Base-by-base conservation (phyloP, 92 coral and sea anemone genomes). In the Epizoanthus illoricatus region DNA sequence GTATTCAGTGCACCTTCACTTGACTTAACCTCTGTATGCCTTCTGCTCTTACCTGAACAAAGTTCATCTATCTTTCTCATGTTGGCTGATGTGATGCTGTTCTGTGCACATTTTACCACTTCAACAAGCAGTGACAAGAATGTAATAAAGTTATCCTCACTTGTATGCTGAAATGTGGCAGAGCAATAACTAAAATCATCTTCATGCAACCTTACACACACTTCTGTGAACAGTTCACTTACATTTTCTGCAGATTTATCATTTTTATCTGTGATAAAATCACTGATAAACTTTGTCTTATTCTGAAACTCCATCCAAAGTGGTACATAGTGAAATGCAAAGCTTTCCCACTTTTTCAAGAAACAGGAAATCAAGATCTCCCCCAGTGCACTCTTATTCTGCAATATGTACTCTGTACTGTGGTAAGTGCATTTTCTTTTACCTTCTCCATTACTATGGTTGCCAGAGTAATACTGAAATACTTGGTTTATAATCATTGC, bases 401-500 rank as follows among this genome's bases (percentile, higher is more conserved):
- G 10, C 15, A 20, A 7, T 9, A 12, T 61, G 4, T 63, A 42
- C 15, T 9, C 19, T 62, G 71, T 4, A n/a, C 21, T 33, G 13
- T 23, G 71, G 42, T 62, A 78, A 64, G 4, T 42, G 49, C 82
- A 62, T 7, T n/a, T 21, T 6, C 39, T 19, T 45, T 24, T 36
- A 20, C 6, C 60, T 19, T 76, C 15, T 0, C 5, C 0, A 13
- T 19, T 5, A n/a, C 24, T 39, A 59, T 8, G 10, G 43, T 75
- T 71, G 59, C 69, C 71, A 55, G 58, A 49, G 71, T 65, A 75
- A 73, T 45, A 40, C 19, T 40, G 45, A 11, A 83, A 12, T 49
- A 91, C 63, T 24, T 90, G 82, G 19, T 62, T 74, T 24, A 91
- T 20, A 65, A 88, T 17, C 13, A 83, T 73, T 78, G 86, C 84